Evolutionary conservation across 2,797 vertebrate genomes (phyloP).

Genomic region (Lacerta viridis): DNA sequence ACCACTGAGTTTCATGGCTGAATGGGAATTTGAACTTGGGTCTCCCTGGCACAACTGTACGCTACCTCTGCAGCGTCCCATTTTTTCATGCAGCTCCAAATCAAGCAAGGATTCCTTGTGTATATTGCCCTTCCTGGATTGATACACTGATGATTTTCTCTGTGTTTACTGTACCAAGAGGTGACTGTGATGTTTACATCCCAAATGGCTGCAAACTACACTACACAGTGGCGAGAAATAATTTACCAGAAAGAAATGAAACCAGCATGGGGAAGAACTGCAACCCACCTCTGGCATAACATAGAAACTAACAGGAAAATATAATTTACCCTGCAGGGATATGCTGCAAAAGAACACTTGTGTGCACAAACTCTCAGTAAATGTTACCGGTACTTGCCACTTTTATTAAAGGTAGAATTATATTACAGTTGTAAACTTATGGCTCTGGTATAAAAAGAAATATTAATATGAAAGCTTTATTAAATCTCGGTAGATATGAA

Average conservation of each 20-base stretch:
- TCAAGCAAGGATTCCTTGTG: background rate
- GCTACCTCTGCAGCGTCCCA: background rate
- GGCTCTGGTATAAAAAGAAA: no score
- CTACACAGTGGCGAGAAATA: background rate
- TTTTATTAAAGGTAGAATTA: background rate
- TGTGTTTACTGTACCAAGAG: background rate
- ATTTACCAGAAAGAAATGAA: background rate
- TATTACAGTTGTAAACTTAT: no score
- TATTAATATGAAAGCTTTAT: no score
- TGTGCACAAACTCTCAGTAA: background rate
- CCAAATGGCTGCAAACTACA: background rate
- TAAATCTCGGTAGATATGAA: background rate
- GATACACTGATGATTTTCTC: background rate
- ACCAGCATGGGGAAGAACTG: background rate
- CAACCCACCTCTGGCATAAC: background rate
- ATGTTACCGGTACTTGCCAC: background rate
- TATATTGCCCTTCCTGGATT: background rate
- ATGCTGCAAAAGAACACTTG: background rate
- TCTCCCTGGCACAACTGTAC: no score
- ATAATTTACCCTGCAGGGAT: background rate
- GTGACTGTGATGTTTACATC: background rate
- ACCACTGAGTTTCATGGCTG: no score
- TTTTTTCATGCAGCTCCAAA: background rate
- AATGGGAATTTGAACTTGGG: no score
- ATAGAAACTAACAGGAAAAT: background rate